phyloP scores from a whole-genome alignment of 2,797 vertebrate genomes.

The Limnodromus scolopaceus region DNA sequence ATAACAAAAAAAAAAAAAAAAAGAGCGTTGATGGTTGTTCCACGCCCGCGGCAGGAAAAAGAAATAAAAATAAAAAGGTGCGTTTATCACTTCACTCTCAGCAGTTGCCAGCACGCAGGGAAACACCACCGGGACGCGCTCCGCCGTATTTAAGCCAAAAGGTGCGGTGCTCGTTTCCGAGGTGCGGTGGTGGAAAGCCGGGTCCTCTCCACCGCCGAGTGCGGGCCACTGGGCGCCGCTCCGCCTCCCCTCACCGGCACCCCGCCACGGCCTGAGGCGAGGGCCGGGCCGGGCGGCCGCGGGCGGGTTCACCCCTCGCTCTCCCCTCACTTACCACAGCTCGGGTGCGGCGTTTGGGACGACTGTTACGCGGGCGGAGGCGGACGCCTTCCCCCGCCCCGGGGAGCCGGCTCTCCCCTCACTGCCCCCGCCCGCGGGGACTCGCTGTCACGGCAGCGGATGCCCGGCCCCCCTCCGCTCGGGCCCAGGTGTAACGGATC shows the following conservation, averaged over 20 bases:
- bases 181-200: neutral
- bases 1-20: neutral
- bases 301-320: neutral
- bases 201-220: neutral
- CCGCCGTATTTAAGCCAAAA: neutral
- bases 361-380: neutral
- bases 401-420: neutral
- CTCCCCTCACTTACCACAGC: neutral
- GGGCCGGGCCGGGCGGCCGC: neutral
- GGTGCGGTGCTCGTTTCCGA: neutral
- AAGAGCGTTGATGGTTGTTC: neutral
- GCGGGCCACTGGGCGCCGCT: neutral
- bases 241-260: neutral
- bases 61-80: neutral
- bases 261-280: neutral
- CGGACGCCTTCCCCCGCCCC: neutral
- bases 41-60: neutral
- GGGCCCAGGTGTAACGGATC: neutral
- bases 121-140: neutral
- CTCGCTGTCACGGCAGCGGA: neutral
- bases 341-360: neutral
- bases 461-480: neutral
- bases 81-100: neutral
- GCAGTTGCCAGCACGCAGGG: neutral
- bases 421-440: neutral